phyloP scores from a whole-genome alignment of 2,888 invertebrate species.

The Limnephilus rhombicus region DNA sequence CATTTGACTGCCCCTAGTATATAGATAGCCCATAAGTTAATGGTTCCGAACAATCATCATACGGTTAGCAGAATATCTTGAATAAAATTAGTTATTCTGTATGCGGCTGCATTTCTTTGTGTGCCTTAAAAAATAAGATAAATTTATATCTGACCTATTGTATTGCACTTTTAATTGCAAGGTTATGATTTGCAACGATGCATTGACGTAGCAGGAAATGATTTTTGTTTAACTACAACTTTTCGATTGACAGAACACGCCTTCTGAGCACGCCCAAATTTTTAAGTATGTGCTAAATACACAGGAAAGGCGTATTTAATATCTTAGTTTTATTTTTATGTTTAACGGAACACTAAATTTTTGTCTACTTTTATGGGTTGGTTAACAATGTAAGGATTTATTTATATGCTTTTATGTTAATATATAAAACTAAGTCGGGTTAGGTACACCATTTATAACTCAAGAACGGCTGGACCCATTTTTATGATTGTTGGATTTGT shows the following conservation, averaged over 20 bases:
- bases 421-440: too few relatives aligned
- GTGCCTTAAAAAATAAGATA: too few relatives aligned
- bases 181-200: not conserved
- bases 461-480: too few relatives aligned
- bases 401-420: not conserved
- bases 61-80: too few relatives aligned
- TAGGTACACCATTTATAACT: too few relatives aligned
- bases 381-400: not conserved
- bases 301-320: not conserved
- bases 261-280: not conserved
- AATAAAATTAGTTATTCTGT: too few relatives aligned
- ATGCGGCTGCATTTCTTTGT: too few relatives aligned
- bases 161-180: not conserved
- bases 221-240: not conserved
- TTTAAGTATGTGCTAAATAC: not conserved
- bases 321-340: not conserved
- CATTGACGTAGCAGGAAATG: not conserved
- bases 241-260: not conserved
- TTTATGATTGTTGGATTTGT: too few relatives aligned
- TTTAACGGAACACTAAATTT: not conserved
- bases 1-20: too few relatives aligned
- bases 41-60: too few relatives aligned
- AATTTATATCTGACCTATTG: not conserved
- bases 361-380: not conserved
- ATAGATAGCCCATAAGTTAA: too few relatives aligned